Evolutionary conservation across 2,113 vertebrate species (phyloP).

Genomic region (Chelonoidis abingdonii): DNA sequence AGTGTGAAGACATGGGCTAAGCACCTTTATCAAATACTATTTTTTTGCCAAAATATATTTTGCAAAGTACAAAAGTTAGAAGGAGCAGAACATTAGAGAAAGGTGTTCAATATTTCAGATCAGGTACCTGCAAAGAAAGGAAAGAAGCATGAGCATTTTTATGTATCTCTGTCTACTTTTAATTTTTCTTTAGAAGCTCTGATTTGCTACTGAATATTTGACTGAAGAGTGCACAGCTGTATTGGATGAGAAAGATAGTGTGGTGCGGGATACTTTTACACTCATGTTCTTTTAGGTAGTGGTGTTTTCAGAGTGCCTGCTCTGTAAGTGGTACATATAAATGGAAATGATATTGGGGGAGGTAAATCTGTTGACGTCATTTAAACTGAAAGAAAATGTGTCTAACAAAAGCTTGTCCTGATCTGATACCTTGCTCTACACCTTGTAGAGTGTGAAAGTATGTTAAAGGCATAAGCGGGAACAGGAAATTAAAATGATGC

Average conservation of each 20-base stretch:
- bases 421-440: background rate
- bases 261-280: background rate
- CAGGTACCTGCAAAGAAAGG: background rate
- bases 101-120: background rate
- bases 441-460: background rate
- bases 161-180: background rate
- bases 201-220: background rate
- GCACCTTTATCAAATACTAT: background rate
- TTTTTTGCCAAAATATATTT: background rate
- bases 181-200: background rate
- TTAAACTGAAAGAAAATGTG: background rate
- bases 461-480: background rate
- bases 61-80: background rate
- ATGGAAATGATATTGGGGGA: background rate
- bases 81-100: background rate
- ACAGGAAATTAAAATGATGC: background rate
- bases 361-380: background rate
- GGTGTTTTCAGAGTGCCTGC: background rate
- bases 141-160: background rate
- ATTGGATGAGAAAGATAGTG: background rate
- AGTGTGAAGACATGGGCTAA: background rate
- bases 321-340: background rate
- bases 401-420: background rate
- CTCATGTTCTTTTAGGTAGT: background rate
- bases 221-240: background rate